Evolutionary conservation across 2,113 vertebrate species (phyloP).

Genomic region (Macquaria ambigua): DNA sequence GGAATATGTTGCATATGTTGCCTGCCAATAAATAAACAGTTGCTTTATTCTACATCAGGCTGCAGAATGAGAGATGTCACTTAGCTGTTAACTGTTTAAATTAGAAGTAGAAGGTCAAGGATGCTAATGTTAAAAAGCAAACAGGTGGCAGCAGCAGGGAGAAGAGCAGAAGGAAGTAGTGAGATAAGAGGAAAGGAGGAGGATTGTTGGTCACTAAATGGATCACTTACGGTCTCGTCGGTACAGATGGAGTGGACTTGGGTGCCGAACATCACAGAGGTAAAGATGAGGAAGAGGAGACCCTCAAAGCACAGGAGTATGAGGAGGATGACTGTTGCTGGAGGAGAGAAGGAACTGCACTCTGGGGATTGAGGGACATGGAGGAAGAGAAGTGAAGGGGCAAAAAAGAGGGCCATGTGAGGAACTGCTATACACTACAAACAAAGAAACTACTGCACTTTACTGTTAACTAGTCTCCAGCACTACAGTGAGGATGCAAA

Average conservation of each 20-base stretch:
- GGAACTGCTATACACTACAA: not conserved
- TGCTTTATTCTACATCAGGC: not conserved
- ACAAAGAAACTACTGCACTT: constrained; percentile 1
- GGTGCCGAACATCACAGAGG: constrained; percentile 99
- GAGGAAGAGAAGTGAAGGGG: constrained; percentile 49
- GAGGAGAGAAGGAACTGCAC: constrained; percentile 98
- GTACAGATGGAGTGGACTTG: constrained; percentile 99
- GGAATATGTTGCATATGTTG: too few species aligned
- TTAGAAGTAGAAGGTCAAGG: not conserved
- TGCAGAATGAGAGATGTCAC: not conserved
- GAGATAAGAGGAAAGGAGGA: constrained; percentile 1
- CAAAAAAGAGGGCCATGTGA: constrained; percentile 55
- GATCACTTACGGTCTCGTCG: constrained; percentile 95
- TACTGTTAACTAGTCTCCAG: not conserved
- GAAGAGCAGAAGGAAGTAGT: not conserved
- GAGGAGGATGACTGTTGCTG: constrained; percentile 97
- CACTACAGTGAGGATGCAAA: not conserved
- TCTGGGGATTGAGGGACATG: constrained; percentile 84
- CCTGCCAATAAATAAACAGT: too few species aligned
- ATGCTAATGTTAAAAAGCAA: constrained; percentile 17
- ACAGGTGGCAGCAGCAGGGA: constrained; percentile 19
- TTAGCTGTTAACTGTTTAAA: not conserved
- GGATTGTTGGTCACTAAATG: constrained; percentile 25
- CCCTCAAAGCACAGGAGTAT: constrained; percentile 98
- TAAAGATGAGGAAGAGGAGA: constrained; percentile 99